These are phyloP conservation scores for Patella ulyssiponensis DNA, from an alignment of 2,888 invertebrate genomes.

Conservation along the genomic window DNA sequence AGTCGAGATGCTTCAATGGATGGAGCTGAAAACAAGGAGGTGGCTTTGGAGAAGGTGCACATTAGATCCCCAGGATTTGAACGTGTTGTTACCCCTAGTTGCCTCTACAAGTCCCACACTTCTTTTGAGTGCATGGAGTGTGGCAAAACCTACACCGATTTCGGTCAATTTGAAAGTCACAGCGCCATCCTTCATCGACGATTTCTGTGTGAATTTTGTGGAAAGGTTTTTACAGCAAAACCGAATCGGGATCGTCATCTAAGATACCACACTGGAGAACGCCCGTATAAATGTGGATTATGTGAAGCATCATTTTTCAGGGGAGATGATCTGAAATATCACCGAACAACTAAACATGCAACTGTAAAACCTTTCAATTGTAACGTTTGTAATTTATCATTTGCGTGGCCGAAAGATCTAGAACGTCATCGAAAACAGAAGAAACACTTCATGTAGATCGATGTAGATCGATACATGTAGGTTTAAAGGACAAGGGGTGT, in stretches of 20 bases:
- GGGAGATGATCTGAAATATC: constrained; percentile 64
- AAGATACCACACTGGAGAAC: constrained; percentile 69
- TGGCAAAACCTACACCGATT: constrained; percentile 48
- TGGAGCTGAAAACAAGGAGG: background rate
- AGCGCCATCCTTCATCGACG: constrained; percentile 63
- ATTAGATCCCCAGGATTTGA: constrained; percentile 49
- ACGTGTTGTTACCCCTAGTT: constrained; percentile 52
- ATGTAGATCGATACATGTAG: too few relatives aligned
- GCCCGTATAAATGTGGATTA: constrained; percentile 64
- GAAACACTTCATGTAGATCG: constrained; percentile 29
- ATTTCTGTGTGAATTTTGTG: constrained; percentile 67
- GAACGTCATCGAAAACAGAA: constrained; percentile 47
- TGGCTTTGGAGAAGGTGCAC: constrained; percentile 18
- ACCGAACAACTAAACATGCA: constrained; percentile 60
- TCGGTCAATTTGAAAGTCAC: constrained; percentile 63
- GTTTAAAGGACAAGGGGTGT: too few relatives aligned
- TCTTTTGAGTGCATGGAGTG: constrained; percentile 53
- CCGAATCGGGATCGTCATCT: constrained; percentile 70
- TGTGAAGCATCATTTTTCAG: constrained; percentile 57
- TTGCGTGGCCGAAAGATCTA: constrained; percentile 55
- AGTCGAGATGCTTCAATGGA: background rate
- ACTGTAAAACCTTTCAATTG: constrained; percentile 53
- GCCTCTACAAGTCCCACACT: constrained; percentile 48
- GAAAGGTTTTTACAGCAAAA: constrained; percentile 68
- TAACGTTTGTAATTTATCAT: constrained; percentile 48